Percentiles rank a stretch among this genome's conserved stretches.
These are phyloP conservation scores for Capromys pilorides DNA, from an alignment of 2,797 vertebrate genomes.

Conservation along the genomic window DNA sequence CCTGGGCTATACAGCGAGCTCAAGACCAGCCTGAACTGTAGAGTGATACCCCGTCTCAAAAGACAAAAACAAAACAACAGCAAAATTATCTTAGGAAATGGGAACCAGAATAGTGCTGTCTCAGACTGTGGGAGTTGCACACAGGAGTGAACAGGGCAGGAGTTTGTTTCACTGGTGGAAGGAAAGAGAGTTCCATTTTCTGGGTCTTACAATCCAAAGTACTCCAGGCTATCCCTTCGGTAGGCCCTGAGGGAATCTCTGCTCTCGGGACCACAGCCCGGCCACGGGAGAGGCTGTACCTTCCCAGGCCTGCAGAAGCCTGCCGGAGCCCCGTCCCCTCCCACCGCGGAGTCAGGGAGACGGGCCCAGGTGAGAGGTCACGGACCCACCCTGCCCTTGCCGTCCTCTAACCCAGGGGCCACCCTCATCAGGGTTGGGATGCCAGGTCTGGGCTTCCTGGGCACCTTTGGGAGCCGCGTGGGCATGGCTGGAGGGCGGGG, in stretches of 20 bases:
- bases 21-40: background rate
- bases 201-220: background rate
- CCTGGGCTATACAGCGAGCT: background rate
- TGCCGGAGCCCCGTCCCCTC: background rate
- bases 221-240: background rate
- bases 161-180: background rate
- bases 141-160: background rate
- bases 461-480: background rate
- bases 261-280: background rate
- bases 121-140: background rate
- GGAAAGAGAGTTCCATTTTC: background rate
- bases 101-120: background rate
- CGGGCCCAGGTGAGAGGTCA: background rate
- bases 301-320: background rate
- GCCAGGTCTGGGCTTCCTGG: background rate
- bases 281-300: background rate
- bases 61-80: background rate
- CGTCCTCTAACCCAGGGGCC: background rate
- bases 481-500: rapidly evolving
- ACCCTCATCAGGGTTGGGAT: background rate
- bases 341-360: background rate
- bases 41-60: background rate
- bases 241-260: background rate
- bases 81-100: background rate
- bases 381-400: background rate